These are phyloP conservation scores for Oscheius onirici DNA, from an alignment of 2,888 invertebrate species.

Conservation along the genomic window DNA sequence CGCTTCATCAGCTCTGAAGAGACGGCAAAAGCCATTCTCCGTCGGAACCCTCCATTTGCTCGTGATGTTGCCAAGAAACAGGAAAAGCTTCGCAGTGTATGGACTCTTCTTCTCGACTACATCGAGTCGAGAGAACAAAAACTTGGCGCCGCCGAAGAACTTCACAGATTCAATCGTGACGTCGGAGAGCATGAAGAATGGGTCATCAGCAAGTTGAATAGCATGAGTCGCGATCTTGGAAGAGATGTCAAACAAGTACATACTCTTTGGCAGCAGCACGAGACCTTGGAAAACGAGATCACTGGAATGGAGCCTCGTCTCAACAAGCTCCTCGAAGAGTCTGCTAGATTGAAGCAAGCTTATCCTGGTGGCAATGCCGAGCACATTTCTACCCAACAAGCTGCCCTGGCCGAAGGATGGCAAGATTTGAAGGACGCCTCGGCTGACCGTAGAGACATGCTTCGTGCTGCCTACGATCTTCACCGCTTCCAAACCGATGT, in stretches of 20 bases:
- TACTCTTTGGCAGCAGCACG: conserved; percentile 85
- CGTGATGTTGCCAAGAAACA: conserved; percentile 82
- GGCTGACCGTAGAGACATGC: conserved; percentile 81
- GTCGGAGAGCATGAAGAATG: conserved; percentile 66
- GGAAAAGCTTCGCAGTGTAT: conserved; percentile 74
- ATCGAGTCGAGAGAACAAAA: conserved; percentile 87
- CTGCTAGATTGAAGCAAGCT: conserved; percentile 81
- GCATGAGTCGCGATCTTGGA: conserved; percentile 82
- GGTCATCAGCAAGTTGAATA: conserved; percentile 82
- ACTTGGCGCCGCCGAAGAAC: conserved; percentile 91
- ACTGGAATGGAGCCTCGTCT: conserved; percentile 84
- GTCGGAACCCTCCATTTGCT: conserved; percentile 84
- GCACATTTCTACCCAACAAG: conserved; percentile 87
- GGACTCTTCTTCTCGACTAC: conserved; percentile 87
- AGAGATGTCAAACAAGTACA: conserved; percentile 82
- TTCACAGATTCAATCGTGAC: conserved; percentile 92
- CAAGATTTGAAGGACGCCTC: conserved; percentile 84
- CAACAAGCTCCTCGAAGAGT: conserved; percentile 89
- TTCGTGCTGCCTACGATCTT: conserved; percentile 87
- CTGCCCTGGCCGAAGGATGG: conserved; percentile 87
- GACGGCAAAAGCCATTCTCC: conserved; percentile 81
- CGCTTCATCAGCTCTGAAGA: conserved; percentile 89
- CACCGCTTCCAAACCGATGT: conserved; percentile 78
- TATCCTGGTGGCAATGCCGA: conserved; percentile 82
- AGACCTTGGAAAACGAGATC: conserved; percentile 91